Percentiles rank a stretch among this genome's conserved stretches.
Evolutionary conservation across 2,113 vertebrate genomes (phyloP).

Genomic region (Trogon surrucura): DNA sequence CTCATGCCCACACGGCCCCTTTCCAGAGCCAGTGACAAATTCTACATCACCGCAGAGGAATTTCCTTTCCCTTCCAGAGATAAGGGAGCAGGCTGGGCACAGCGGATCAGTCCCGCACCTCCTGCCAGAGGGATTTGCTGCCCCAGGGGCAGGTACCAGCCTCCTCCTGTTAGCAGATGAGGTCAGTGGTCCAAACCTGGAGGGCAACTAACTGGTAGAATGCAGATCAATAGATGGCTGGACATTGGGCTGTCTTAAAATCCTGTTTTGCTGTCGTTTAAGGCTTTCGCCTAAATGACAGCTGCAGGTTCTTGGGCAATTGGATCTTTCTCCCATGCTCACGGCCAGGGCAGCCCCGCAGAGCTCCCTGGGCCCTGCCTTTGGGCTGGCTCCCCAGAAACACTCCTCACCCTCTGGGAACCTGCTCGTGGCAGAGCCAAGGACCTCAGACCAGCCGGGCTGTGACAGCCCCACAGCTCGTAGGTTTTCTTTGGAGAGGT

Average conservation of each 20-base stretch:
- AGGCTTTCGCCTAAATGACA: neutral
- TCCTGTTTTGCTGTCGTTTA: neutral
- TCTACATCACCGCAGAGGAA: constrained; percentile 3
- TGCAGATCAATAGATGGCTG: rapidly evolving
- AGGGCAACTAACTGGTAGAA: neutral
- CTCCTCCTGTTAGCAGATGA: neutral
- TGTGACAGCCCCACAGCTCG: rapidly evolving
- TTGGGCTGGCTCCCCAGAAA: neutral
- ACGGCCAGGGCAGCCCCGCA: rapidly evolving
- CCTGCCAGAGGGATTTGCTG: neutral
- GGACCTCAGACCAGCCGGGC: neutral
- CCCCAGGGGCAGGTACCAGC: neutral
- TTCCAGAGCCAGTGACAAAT: neutral
- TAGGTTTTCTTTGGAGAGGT: neutral
- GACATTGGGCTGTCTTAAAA: neutral
- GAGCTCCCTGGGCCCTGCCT: neutral
- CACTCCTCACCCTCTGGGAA: neutral
- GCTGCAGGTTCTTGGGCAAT: neutral
- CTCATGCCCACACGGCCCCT: neutral
- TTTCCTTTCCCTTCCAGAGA: neutral
- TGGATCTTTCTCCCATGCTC: neutral
- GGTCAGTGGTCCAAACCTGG: rapidly evolving
- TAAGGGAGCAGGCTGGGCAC: neutral
- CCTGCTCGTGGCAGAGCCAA: neutral
- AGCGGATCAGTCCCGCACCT: neutral